These are phyloP conservation scores for Leucophenga montana DNA, from an alignment of 2,888 invertebrate species.

Conservation along the genomic window DNA sequence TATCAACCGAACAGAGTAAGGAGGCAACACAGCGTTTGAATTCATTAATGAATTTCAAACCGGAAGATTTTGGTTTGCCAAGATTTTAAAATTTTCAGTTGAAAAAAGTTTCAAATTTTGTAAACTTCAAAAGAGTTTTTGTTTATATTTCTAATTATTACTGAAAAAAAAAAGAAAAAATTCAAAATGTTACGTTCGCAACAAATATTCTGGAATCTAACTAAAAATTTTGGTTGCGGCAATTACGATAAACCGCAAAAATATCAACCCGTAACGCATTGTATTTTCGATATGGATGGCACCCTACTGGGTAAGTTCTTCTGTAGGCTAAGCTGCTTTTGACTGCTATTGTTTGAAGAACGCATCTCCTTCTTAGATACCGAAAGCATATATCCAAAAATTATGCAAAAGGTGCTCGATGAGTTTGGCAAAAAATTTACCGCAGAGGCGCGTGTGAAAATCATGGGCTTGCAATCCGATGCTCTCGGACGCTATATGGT, in stretches of 20 bases:
- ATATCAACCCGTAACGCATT: slow-evolving; percentile 17
- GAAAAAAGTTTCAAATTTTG: slow-evolving; percentile 73
- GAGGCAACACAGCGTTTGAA: slow-evolving; percentile 81
- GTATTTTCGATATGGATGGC: slow-evolving; percentile 28
- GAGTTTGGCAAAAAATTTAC: background rate
- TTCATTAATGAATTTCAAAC: slow-evolving; percentile 82
- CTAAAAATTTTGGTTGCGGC: background rate
- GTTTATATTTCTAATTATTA: background rate
- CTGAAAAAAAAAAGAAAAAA: background rate
- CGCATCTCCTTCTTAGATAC: background rate
- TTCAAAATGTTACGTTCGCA: background rate
- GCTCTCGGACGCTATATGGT: background rate
- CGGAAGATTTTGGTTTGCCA: slow-evolving; percentile 81
- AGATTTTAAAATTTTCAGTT: background rate
- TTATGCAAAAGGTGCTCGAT: background rate
- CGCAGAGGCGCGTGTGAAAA: slow-evolving; percentile 44
- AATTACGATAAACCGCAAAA: background rate
- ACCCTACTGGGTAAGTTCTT: slow-evolving; percentile 6
- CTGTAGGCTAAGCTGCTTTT: too few relatives aligned
- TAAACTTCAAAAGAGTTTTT: background rate
- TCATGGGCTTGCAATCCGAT: background rate
- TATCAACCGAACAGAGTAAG: slow-evolving; percentile 73
- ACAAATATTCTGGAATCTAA: too few relatives aligned
- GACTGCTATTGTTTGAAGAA: slow-evolving; percentile 74
- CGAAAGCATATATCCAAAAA: background rate